Evolutionary conservation across 2,888 invertebrate species (phyloP).

Genomic region (Caenorhabditis becei): DNA sequence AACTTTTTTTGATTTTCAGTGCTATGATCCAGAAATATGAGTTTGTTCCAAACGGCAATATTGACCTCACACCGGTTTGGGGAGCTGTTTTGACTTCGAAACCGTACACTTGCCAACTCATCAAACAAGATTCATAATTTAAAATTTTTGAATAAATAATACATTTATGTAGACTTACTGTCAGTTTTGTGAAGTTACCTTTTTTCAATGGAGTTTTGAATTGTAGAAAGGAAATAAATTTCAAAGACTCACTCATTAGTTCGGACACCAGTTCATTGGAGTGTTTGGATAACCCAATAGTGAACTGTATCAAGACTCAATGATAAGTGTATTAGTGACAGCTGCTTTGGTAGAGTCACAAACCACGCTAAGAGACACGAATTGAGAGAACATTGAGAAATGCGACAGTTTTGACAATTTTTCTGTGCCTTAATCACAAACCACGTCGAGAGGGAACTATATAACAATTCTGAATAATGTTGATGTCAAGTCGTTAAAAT

Average conservation of each 20-base stretch:
- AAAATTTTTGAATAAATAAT: too few relatives aligned
- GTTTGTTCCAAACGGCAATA: conserved; percentile 13
- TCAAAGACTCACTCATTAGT: too few relatives aligned
- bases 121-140: background rate
- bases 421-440: background rate
- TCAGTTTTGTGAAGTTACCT: background rate
- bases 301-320: too few relatives aligned
- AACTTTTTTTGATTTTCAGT: conserved; percentile 60
- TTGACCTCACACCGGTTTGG: conserved; percentile 44
- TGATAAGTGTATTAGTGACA: too few relatives aligned
- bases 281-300: too few relatives aligned
- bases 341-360: background rate
- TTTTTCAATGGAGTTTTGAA: too few relatives aligned
- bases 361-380: background rate
- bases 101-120: conserved; percentile 26
- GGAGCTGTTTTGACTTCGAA: conserved; percentile 46
- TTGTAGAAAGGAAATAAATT: too few relatives aligned
- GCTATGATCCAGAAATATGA: conserved; percentile 55
- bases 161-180: too few relatives aligned
- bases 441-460: background rate
- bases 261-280: too few relatives aligned
- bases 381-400: conserved; percentile 9
- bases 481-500: background rate
- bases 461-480: conserved; percentile 18
- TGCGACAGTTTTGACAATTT: background rate